Evolutionary conservation across 2,888 invertebrate species (phyloP).

Genomic region (Lochmaea capreae): DNA sequence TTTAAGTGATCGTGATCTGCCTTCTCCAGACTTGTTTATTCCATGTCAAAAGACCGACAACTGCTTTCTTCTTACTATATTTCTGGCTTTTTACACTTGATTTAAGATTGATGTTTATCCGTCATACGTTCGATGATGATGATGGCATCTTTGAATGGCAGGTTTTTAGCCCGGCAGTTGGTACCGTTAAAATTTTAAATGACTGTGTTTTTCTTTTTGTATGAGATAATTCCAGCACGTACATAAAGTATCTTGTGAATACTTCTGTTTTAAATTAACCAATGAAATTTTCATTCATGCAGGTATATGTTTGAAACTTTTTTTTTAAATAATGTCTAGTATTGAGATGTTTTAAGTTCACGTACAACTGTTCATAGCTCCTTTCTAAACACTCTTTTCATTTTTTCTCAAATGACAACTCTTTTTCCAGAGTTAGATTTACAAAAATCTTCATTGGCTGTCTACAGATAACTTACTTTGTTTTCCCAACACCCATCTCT

Average conservation of each 20-base stretch:
- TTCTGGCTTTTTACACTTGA: constrained; percentile 33
- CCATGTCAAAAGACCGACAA: constrained; percentile 29
- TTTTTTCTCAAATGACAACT: too few species aligned
- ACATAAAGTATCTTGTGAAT: background rate
- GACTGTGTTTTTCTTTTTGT: constrained; percentile 11
- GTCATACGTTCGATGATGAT: constrained; percentile 29
- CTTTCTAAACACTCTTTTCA: too few species aligned
- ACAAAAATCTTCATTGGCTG: too few species aligned
- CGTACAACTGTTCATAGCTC: too few species aligned
- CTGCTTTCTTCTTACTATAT: constrained; percentile 35
- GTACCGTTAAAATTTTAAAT: constrained; percentile 30
- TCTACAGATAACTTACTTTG: too few species aligned
- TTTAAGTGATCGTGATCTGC: constrained; percentile 30
- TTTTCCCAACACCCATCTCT: too few species aligned
- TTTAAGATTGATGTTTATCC: constrained; percentile 34
- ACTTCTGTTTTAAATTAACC: background rate
- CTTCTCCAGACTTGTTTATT: constrained; percentile 28
- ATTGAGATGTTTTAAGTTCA: too few species aligned
- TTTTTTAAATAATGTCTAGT: too few species aligned
- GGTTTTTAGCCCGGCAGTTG: constrained; percentile 21
- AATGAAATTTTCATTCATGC: background rate
- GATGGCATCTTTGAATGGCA: constrained; percentile 30
- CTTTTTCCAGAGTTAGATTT: too few species aligned
- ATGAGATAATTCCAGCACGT: constrained; percentile 13
- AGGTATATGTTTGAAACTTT: background rate